These are phyloP conservation scores for Anastrepha ludens DNA, from an alignment of 1,140 invertebrate species.

Conservation along the genomic window DNA sequence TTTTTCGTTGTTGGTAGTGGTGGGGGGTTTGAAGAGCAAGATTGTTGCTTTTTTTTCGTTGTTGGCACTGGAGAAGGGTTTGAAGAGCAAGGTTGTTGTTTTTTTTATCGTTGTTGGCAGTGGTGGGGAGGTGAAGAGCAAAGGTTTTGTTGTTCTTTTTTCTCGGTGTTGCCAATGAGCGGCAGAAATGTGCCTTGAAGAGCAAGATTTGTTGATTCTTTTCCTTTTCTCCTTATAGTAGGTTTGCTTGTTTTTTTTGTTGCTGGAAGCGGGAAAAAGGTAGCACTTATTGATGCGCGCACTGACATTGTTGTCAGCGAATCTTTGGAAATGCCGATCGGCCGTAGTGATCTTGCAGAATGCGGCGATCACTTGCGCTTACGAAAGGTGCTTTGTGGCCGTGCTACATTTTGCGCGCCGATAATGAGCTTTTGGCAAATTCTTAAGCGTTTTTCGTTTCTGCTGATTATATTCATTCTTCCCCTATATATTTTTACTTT, in stretches of 20 bases:
- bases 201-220: not conserved
- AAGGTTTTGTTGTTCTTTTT: no score
- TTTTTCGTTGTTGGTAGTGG: no score
- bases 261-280: not conserved
- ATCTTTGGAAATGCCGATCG: not conserved
- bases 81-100: no score
- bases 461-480: not conserved
- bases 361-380: not conserved
- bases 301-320: not conserved
- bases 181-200: not conserved
- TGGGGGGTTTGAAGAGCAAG: no score
- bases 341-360: no score
- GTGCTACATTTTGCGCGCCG: not conserved
- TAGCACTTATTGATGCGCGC: constrained; percentile 16
- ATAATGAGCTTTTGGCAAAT: constrained; percentile 11
- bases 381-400: not conserved
- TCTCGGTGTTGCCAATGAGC: no score
- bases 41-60: no score
- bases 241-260: not conserved
- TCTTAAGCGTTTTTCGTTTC: not conserved
- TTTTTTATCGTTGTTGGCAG: no score
- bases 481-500: not conserved
- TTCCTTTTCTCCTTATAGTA: not conserved
- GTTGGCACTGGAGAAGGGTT: no score
- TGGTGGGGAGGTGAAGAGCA: no score